These are phyloP conservation scores for Musca domestica DNA, from an alignment of 1,140 invertebrate species.

Conservation along the genomic window DNA sequence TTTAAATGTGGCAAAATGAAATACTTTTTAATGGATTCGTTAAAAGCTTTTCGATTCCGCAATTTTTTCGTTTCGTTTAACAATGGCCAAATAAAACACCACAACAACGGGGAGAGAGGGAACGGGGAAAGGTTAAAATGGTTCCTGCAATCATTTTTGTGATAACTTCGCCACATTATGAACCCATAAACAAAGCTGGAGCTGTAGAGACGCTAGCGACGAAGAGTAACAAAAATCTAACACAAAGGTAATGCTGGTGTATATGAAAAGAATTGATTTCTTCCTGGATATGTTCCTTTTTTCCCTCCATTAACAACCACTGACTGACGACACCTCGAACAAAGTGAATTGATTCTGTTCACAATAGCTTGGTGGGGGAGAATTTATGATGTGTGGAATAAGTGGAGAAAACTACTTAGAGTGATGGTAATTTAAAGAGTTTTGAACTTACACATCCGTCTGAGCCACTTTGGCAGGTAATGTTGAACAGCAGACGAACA, in stretches of 20 bases:
- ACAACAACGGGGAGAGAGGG: not conserved
- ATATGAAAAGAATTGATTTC: constrained; percentile 18
- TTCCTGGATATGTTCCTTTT: constrained; percentile 25
- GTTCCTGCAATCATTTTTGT: no score
- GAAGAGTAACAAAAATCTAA: not conserved
- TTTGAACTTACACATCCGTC: no score
- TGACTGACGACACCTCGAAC: constrained; percentile 47
- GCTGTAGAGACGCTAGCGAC: not conserved
- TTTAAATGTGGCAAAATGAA: constrained; percentile 18
- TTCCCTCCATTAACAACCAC: constrained; percentile 45
- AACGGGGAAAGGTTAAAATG: constrained; percentile 11
- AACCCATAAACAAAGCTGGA: no score
- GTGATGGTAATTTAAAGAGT: no score
- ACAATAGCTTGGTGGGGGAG: constrained; percentile 31
- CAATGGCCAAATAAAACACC: no score
- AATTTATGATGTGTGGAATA: not conserved
- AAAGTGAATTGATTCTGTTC: constrained; percentile 27
- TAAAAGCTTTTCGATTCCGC: not conserved
- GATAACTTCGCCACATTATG: no score
- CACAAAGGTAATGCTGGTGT: not conserved
- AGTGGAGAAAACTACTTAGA: no score
- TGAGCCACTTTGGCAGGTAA: no score
- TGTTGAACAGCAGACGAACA: no score
- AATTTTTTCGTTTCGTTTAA: not conserved
- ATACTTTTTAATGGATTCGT: constrained; percentile 18